Percentiles rank a stretch among this genome's conserved stretches.
Conservation (phyloP, 35 echinoderm and acorn worm genomes). For the Patiria miniata region DNA sequence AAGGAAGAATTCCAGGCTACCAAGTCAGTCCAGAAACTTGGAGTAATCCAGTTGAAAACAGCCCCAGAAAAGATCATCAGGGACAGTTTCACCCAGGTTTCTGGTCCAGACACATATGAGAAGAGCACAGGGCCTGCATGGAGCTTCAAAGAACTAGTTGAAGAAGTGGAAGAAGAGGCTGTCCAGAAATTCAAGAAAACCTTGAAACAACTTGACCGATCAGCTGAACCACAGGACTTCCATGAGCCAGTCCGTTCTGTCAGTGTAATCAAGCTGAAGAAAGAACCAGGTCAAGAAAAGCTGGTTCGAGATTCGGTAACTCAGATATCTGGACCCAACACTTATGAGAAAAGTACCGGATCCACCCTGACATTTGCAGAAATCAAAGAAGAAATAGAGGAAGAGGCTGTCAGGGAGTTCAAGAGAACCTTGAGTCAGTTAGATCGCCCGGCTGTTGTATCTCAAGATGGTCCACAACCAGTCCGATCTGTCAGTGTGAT, state of each 20-base stretch:
- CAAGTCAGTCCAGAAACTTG: slow-evolving; percentile 14
- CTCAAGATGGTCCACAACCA: background rate
- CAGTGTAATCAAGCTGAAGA: slow-evolving; percentile 18
- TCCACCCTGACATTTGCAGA: background rate
- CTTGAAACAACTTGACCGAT: background rate
- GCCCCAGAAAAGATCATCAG: slow-evolving; percentile 3
- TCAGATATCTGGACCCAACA: slow-evolving; percentile 6
- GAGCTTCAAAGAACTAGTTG: background rate
- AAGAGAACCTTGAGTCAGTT: slow-evolving; percentile 14
- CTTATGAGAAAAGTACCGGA: slow-evolving; percentile 4
- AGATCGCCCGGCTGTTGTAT: background rate
- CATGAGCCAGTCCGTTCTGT: background rate
- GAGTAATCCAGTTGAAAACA: slow-evolving; percentile 9
- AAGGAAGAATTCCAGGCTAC: background rate
- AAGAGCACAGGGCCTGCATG: slow-evolving; percentile 22
- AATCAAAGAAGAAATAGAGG: slow-evolving; percentile 24
- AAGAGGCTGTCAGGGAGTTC: slow-evolving; percentile 3
- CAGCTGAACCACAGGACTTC: slow-evolving; percentile 7
- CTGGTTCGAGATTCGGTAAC: background rate
- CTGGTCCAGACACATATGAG: background rate
- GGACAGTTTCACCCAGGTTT: slow-evolving; percentile 14
- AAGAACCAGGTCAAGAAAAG: background rate
- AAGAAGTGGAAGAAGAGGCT: slow-evolving; percentile 18
- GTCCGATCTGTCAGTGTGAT: slow-evolving; percentile 5
- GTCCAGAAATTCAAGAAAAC: slow-evolving; percentile 5